Percentiles rank a stretch among this genome's conserved stretches.
These are phyloP conservation scores for Slavum lentiscoides DNA, from an alignment of 2,888 invertebrate genomes.

Conservation along the genomic window DNA sequence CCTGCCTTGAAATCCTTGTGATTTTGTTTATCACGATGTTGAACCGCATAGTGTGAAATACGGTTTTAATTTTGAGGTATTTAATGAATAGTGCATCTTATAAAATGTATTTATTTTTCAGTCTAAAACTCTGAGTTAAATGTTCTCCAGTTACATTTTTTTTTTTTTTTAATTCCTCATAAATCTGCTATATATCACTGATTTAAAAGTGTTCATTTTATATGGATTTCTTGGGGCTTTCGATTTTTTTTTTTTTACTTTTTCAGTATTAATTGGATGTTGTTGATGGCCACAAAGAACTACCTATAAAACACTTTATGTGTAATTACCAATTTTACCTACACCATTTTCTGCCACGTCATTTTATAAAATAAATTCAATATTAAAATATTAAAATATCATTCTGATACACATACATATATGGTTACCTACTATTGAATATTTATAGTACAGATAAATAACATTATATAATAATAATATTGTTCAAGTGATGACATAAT, in stretches of 20 bases:
- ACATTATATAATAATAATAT: background rate
- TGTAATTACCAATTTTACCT: background rate
- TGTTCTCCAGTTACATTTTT: background rate
- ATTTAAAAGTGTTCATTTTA: background rate
- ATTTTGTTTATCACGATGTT: background rate
- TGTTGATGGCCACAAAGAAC: background rate
- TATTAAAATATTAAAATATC: background rate
- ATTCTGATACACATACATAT: too few species aligned
- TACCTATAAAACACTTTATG: background rate
- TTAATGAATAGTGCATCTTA: background rate
- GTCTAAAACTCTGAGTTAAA: background rate
- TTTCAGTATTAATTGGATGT: too few species aligned
- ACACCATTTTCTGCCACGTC: background rate
- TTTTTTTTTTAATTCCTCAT: background rate
- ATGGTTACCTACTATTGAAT: background rate
- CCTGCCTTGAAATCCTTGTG: slow-evolving; percentile 27
- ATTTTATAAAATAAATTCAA: background rate
- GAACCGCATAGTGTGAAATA: background rate
- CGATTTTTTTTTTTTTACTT: background rate
- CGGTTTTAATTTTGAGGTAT: slow-evolving; percentile 15
- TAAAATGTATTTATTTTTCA: slow-evolving; percentile 1
- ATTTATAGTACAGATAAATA: background rate
- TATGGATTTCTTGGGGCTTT: background rate
- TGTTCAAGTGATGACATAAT: too few species aligned
- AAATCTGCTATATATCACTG: too few species aligned